Evolutionary conservation across 2,113 vertebrate genomes (phyloP), one percentile per base, ranked within the genome.

Genomic region (Melanerpes formicivorus): DNA sequence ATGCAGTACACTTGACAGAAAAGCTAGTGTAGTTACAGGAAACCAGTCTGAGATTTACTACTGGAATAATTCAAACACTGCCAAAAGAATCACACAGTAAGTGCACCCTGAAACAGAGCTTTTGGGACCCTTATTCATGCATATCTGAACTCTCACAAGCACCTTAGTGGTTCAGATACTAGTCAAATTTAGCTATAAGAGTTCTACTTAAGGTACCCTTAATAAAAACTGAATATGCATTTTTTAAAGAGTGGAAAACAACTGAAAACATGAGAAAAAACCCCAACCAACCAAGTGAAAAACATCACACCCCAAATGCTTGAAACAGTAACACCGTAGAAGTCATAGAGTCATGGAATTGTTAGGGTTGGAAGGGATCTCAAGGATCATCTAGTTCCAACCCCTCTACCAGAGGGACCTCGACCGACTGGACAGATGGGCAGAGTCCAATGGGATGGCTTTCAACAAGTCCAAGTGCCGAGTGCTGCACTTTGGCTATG

Each of bases 1-100:
- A 23, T 65, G 29, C 54, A 69, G 69, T 26, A 59, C n/a, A 52
- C 80, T 93, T 84, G 62, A 94, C 54, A 93, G 91, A 87, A 93
- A 83, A 92, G 18, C 58, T 77, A 55, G 22, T 19, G 15, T 9
- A 90, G 69, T 32, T 58, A 85, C 50, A 80, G 62, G 63, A 93
- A 88, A 80, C 16, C 72, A 91, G 27, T 11, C 23, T 4, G 3
- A 75, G 46, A 67, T 70, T 93, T 72, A 65, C 23, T 40, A 78
- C 50, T 29, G 59, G 60, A 80, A 81, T 44, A 64, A 93, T 42
- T 81, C 16, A 90, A 88, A 65, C 11, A 18, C 44, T 73, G 70
- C 23, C 64, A 54, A 40, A 60, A 86, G 65, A 74, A 74, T 54
- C 55, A 58, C 29, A 46, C 42, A 65, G 0, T 32, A 80, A 83